A percentile compares a stretch with the other conserved stretches of the same genome.
Conservation (phyloP, 2,888 invertebrate genomes). For the Aphelenchoides bicaudatus region DNA sequence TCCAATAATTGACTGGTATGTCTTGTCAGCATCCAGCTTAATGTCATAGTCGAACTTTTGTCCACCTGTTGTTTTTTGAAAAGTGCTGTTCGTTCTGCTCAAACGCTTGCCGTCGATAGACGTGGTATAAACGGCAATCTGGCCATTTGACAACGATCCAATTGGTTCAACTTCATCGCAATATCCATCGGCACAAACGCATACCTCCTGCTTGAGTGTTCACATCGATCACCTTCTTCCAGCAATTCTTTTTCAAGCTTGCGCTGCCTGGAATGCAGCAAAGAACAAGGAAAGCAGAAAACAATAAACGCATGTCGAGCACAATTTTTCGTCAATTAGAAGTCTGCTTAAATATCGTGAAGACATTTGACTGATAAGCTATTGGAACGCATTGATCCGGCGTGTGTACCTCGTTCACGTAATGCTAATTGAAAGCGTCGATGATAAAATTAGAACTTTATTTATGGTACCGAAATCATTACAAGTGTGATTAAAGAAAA, state of each 20-base stretch:
- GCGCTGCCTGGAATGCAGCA: no score
- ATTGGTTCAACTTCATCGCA: constrained; percentile 10
- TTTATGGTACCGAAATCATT: no score
- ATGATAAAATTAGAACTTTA: no score
- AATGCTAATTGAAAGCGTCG: no score
- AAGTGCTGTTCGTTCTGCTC: background rate
- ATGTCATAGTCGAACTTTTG: constrained; percentile 1
- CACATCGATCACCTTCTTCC: constrained; percentile 3
- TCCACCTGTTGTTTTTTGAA: background rate
- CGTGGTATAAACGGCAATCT: constrained; percentile 2
- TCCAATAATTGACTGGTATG: constrained; percentile 27
- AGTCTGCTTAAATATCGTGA: no score
- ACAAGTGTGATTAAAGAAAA: no score
- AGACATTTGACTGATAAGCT: no score
- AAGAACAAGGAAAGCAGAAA: no score
- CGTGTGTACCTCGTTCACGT: no score
- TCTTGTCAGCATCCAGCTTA: background rate
- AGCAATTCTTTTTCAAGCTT: background rate
- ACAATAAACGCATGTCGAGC: no score
- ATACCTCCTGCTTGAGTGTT: background rate
- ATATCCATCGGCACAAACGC: background rate
- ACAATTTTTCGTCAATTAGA: no score
- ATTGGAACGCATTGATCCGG: no score
- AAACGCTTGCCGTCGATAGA: constrained; percentile 6
- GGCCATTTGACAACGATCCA: background rate